These are phyloP conservation scores for Coenonympha glycerion DNA, from an alignment of 2,888 invertebrate species.

Conservation along the genomic window DNA sequence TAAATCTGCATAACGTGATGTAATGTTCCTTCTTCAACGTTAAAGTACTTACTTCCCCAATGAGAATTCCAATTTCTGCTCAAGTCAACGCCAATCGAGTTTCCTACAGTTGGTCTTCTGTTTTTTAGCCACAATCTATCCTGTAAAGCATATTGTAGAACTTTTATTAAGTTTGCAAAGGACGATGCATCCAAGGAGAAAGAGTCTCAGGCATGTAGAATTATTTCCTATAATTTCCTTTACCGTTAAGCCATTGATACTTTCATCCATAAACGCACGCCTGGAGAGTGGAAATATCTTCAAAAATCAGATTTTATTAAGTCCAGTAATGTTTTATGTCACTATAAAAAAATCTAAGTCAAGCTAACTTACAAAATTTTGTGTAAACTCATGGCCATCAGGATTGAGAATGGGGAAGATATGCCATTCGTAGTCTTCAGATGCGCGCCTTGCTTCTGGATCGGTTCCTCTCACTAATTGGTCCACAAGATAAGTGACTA, in stretches of 20 bases:
- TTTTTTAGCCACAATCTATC: slow-evolving; percentile 81
- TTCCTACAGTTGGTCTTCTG: slow-evolving; percentile 53
- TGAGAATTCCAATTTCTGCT: slow-evolving; percentile 80
- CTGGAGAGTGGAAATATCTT: too few relatives aligned
- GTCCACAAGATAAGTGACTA: slow-evolving; percentile 77
- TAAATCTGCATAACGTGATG: too few relatives aligned
- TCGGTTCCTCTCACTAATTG: slow-evolving; percentile 76
- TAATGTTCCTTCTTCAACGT: too few relatives aligned
- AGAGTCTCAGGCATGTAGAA: too few relatives aligned
- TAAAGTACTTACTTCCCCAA: slow-evolving; percentile 71
- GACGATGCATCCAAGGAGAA: too few relatives aligned
- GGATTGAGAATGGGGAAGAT: slow-evolving; percentile 84
- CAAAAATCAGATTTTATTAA: too few relatives aligned
- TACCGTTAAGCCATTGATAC: too few relatives aligned
- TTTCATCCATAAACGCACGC: too few relatives aligned
- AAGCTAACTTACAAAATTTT: slow-evolving; percentile 64
- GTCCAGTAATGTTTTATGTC: too few relatives aligned
- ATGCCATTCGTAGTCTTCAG: slow-evolving; percentile 81
- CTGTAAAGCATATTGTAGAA: too few relatives aligned
- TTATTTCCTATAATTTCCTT: background rate
- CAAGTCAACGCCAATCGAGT: slow-evolving; percentile 77
- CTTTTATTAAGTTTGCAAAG: too few relatives aligned
- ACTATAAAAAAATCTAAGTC: slow-evolving; percentile 1
- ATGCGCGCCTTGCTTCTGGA: slow-evolving; percentile 59
- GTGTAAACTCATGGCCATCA: slow-evolving; percentile 84